phyloP scores from a whole-genome alignment of 1,140 invertebrate species.

The Epicauta chinensis region DNA sequence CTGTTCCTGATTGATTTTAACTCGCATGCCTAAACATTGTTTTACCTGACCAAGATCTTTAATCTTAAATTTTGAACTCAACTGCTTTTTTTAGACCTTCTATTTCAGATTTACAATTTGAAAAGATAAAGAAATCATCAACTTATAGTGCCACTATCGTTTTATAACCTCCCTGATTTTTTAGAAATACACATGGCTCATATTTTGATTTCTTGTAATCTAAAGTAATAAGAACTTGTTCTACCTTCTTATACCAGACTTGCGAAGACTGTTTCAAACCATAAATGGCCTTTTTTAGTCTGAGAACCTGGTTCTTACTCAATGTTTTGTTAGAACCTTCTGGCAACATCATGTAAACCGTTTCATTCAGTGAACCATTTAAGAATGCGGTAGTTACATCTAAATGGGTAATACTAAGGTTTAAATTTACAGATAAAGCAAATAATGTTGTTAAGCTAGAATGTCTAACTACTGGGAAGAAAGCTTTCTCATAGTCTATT shows the following conservation, averaged over 20 bases:
- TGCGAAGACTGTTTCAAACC: slow-evolving; percentile 36
- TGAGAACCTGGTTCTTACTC: slow-evolving; percentile 35
- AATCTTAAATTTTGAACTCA: slow-evolving; percentile 26
- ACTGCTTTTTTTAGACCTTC: slow-evolving; percentile 20
- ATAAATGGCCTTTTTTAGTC: slow-evolving; percentile 37
- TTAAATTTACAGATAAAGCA: slow-evolving; percentile 28
- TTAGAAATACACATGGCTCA: slow-evolving; percentile 36
- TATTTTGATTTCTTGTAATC: slow-evolving; percentile 32
- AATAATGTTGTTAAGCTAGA: slow-evolving; percentile 27
- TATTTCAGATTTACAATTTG: slow-evolving; percentile 25
- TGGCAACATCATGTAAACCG: slow-evolving; percentile 37
- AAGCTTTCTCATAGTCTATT: slow-evolving; percentile 34
- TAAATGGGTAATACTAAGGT: slow-evolving; percentile 29
- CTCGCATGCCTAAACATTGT: slow-evolving; percentile 28
- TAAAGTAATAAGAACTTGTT: slow-evolving; percentile 25
- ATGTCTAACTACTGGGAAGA: slow-evolving; percentile 25
- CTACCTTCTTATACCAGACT: slow-evolving; percentile 30
- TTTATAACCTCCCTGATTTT: slow-evolving; percentile 21
- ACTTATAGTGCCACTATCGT: slow-evolving; percentile 38
- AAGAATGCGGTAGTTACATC: slow-evolving; percentile 43
- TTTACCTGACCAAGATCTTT: slow-evolving; percentile 25
- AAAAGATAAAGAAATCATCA: slow-evolving; percentile 39
- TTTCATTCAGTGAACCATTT: slow-evolving; percentile 35
- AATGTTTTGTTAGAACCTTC: slow-evolving; percentile 13
- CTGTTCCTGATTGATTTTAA: slow-evolving; percentile 11